Conservation (phyloP, 2,113 vertebrate genomes). For the Thalassoma bifasciatum region DNA sequence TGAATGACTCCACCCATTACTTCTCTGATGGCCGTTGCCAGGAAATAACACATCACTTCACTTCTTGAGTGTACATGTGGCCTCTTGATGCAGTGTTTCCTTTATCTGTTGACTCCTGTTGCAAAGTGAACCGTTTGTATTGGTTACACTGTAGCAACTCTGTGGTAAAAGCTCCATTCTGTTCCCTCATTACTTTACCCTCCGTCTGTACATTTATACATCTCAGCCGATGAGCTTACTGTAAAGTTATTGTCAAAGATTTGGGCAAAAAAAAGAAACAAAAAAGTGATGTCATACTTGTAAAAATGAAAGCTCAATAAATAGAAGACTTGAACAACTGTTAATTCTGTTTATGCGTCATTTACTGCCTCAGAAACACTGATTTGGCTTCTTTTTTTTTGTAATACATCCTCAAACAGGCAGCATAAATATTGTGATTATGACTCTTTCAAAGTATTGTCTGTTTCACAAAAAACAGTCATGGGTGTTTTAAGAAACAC, state of each 20-base stretch:
- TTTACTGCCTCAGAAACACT: background rate
- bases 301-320: slow-evolving; percentile 83
- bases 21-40: slow-evolving; percentile 4
- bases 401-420: background rate
- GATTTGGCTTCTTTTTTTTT: too few relatives aligned
- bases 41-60: background rate
- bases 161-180: slow-evolving; percentile 57
- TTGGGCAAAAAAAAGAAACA: slow-evolving; percentile 54
- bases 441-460: too few relatives aligned
- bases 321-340: slow-evolving; percentile 73
- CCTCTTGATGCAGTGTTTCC: slow-evolving; percentile 27
- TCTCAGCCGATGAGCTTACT: slow-evolving; percentile 76
- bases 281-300: slow-evolving; percentile 72
- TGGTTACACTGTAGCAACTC: slow-evolving; percentile 50
- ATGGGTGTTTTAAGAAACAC: slow-evolving; percentile 24
- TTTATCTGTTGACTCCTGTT: slow-evolving; percentile 25
- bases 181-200: slow-evolving; percentile 30
- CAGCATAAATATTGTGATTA: too few relatives aligned
- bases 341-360: background rate
- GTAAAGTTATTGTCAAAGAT: slow-evolving; percentile 78
- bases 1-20: slow-evolving; percentile 43
- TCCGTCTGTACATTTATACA: slow-evolving; percentile 67
- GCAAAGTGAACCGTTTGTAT: slow-evolving; percentile 53
- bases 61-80: slow-evolving; percentile 15
- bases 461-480: background rate